Evolutionary conservation across 1,140 invertebrate genomes (phyloP).

Genomic region (Drosophila tsacasi): DNA sequence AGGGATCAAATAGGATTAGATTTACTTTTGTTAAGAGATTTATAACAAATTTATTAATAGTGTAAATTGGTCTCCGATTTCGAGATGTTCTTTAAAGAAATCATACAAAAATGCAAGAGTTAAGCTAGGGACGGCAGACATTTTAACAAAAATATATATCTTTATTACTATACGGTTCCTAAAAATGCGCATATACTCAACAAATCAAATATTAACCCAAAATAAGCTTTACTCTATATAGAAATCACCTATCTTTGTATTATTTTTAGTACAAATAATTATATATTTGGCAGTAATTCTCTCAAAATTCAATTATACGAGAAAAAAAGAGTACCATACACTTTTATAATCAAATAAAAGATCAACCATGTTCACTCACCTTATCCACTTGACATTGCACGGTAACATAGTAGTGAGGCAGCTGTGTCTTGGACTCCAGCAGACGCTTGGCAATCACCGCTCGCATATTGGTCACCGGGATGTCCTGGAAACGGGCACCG

Average conservation of each 20-base stretch:
- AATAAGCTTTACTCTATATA: too few species aligned
- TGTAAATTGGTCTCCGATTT: neutral
- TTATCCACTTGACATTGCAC: constrained; percentile 95
- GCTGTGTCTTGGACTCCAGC: constrained; percentile 95
- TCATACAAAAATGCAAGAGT: neutral
- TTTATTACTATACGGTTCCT: too few species aligned
- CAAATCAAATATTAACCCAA: too few species aligned
- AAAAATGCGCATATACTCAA: too few species aligned
- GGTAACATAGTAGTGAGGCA: constrained; percentile 98
- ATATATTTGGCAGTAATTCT: too few species aligned
- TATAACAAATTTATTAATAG: neutral
- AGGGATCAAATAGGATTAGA: neutral
- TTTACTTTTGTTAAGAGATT: neutral
- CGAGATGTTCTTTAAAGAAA: neutral
- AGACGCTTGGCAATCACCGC: constrained; percentile 96
- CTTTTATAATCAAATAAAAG: neutral
- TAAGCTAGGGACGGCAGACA: too few species aligned
- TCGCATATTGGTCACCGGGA: constrained; percentile 95
- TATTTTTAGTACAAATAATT: too few species aligned
- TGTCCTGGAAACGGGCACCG: constrained; percentile 89
- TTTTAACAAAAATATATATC: too few species aligned
- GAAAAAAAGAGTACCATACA: too few species aligned
- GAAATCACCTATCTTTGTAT: too few species aligned
- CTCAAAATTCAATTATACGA: too few species aligned
- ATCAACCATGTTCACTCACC: constrained; percentile 47